Percentiles rank a stretch among this genome's conserved stretches.
These are phyloP conservation scores for Agrochola circellaris DNA, from an alignment of 2,888 invertebrate genomes.

Conservation along the genomic window DNA sequence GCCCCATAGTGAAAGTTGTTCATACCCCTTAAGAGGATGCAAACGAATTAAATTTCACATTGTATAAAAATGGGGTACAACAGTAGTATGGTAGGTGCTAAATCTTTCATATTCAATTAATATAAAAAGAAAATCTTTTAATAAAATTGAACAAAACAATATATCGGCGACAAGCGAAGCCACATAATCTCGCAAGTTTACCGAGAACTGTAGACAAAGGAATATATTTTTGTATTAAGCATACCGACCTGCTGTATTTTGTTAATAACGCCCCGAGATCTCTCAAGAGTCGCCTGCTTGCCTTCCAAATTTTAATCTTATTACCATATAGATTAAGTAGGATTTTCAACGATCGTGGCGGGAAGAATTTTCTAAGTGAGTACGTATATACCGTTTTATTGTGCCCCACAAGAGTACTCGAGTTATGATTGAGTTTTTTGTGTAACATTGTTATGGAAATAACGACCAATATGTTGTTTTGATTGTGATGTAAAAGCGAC, in stretches of 20 bases:
- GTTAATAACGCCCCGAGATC: slow-evolving; percentile 72
- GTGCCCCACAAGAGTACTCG: slow-evolving; percentile 60
- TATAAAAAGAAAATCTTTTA: not conserved
- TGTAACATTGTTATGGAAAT: slow-evolving; percentile 61
- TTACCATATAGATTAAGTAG: slow-evolving; percentile 63
- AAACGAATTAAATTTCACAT: too few species aligned
- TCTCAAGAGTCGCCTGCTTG: slow-evolving; percentile 55
- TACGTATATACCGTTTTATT: slow-evolving; percentile 65
- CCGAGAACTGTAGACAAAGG: slow-evolving; percentile 72
- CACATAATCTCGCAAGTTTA: slow-evolving; percentile 50
- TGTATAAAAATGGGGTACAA: not conserved
- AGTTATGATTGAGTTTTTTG: slow-evolving; percentile 70
- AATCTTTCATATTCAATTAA: not conserved
- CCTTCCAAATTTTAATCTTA: slow-evolving; percentile 65
- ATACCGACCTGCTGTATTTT: slow-evolving; percentile 76
- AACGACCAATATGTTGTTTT: slow-evolving; percentile 63
- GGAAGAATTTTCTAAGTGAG: slow-evolving; percentile 59
- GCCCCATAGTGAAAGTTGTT: too few species aligned
- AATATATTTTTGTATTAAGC: slow-evolving; percentile 80
- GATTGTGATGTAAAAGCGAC: slow-evolving; percentile 45
- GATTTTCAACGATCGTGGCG: slow-evolving; percentile 45
- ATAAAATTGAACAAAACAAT: slow-evolving; percentile 14
- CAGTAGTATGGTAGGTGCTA: not conserved
- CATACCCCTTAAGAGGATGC: too few species aligned
- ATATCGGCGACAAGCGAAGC: slow-evolving; percentile 23